phyloP scores from a whole-genome alignment of 1,140 invertebrate species.

The Bradynema listronoti region DNA sequence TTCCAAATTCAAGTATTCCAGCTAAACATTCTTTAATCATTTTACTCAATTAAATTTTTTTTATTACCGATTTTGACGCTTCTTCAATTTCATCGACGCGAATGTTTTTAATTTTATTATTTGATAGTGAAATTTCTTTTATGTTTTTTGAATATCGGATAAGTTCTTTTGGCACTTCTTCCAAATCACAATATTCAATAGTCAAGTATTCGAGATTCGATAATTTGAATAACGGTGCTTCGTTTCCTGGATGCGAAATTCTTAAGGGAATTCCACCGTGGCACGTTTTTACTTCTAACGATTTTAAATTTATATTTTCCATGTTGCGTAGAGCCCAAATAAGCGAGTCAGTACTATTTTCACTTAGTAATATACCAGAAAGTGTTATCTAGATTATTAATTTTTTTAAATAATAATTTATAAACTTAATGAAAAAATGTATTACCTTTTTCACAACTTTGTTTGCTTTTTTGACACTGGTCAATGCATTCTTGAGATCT shows the following conservation, averaged over 20 bases:
- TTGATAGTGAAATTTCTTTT: slow-evolving; percentile 14
- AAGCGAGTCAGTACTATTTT: no score
- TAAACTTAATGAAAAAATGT: no score
- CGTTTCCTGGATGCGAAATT: no score
- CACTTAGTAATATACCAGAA: no score
- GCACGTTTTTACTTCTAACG: no score
- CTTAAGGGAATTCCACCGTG: neutral
- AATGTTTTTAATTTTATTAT: slow-evolving; percentile 33
- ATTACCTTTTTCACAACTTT: slow-evolving; percentile 21
- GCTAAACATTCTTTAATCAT: slow-evolving; percentile 19
- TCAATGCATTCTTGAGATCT: slow-evolving; percentile 26
- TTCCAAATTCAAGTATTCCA: slow-evolving; percentile 37
- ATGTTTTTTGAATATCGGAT: slow-evolving; percentile 4
- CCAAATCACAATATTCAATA: slow-evolving; percentile 30
- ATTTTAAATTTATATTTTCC: no score
- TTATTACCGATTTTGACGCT: no score
- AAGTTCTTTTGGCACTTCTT: slow-evolving; percentile 19
- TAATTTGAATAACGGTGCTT: no score
- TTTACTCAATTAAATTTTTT: neutral
- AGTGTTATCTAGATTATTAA: slow-evolving; percentile 11
- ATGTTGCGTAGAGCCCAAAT: no score
- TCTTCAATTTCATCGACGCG: no score
- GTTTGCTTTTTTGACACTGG: slow-evolving; percentile 19
- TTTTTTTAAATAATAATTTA: no score
- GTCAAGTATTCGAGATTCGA: slow-evolving; percentile 20